These are phyloP conservation scores for Bombus consobrinus DNA, from an alignment of 1,140 invertebrate species.

Conservation along the genomic window DNA sequence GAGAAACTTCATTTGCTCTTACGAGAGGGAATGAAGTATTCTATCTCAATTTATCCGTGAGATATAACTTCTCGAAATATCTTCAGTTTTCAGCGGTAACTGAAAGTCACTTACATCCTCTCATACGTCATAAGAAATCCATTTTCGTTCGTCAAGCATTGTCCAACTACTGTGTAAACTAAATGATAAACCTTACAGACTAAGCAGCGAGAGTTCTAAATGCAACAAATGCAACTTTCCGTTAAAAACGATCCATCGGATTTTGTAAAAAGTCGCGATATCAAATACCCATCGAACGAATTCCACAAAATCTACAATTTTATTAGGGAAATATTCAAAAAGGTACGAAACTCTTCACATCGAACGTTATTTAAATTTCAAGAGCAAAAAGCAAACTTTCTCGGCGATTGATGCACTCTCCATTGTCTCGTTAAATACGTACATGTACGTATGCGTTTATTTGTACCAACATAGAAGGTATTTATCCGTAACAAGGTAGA, in stretches of 20 bases:
- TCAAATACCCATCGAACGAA: background rate
- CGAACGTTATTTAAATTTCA: background rate
- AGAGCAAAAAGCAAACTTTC: background rate
- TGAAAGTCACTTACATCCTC: background rate
- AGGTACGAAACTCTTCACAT: too few relatives aligned
- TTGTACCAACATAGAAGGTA: background rate
- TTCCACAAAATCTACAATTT: background rate
- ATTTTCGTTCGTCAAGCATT: background rate
- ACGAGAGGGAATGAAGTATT: conserved; percentile 11
- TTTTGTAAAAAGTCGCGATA: too few relatives aligned
- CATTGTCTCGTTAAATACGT: too few relatives aligned
- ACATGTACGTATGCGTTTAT: background rate
- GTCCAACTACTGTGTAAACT: background rate
- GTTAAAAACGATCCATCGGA: too few relatives aligned
- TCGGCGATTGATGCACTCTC: background rate
- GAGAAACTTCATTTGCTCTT: conserved; percentile 15
- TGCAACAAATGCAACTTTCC: too few relatives aligned
- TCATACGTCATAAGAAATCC: background rate
- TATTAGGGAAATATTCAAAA: background rate
- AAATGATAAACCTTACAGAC: too few relatives aligned
- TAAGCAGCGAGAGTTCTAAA: too few relatives aligned
- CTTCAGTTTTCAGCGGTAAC: background rate
- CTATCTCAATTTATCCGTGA: conserved; percentile 24
- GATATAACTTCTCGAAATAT: background rate
- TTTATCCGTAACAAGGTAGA: too few relatives aligned